Percentiles rank a stretch among this genome's conserved stretches.
phyloP scores from a whole-genome alignment of 2,888 invertebrate species.

The Tachystola acroxantha region DNA sequence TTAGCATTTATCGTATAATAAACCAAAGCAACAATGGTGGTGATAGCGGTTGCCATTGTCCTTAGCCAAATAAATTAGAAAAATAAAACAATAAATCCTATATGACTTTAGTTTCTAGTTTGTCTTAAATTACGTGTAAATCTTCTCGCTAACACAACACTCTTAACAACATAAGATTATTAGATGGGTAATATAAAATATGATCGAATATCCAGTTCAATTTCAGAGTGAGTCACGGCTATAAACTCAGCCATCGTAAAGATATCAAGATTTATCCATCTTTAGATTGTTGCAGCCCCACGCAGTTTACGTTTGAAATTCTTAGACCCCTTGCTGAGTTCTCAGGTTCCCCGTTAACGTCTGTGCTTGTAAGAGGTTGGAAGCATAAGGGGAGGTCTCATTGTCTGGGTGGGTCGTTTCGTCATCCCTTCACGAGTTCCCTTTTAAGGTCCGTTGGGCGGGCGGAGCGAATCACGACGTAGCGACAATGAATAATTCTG shows the following conservation, averaged over 20 bases:
- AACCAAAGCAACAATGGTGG: no score
- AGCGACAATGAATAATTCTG: not conserved
- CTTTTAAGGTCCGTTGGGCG: not conserved
- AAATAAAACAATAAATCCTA: no score
- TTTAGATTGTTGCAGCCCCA: slow-evolving; percentile 1
- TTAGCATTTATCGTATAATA: no score
- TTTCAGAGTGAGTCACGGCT: slow-evolving; percentile 8
- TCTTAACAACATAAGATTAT: no score
- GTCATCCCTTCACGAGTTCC: not conserved
- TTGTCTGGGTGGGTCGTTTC: not conserved
- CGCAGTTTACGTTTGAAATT: not conserved
- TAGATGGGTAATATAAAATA: no score
- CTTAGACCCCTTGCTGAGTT: not conserved
- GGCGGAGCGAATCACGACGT: not conserved
- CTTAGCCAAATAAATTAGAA: no score
- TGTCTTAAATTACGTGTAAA: no score
- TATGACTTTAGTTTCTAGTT: no score
- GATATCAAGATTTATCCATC: slow-evolving; percentile 6
- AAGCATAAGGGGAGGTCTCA: not conserved
- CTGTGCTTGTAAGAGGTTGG: not conserved
- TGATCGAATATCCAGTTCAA: not conserved
- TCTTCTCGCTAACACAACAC: no score
- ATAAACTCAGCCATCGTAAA: slow-evolving; percentile 8
- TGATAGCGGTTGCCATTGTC: no score
- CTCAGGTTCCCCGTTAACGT: not conserved